phyloP scores from a whole-genome alignment of 2,888 invertebrate genomes.

The Xestia xanthographa region DNA sequence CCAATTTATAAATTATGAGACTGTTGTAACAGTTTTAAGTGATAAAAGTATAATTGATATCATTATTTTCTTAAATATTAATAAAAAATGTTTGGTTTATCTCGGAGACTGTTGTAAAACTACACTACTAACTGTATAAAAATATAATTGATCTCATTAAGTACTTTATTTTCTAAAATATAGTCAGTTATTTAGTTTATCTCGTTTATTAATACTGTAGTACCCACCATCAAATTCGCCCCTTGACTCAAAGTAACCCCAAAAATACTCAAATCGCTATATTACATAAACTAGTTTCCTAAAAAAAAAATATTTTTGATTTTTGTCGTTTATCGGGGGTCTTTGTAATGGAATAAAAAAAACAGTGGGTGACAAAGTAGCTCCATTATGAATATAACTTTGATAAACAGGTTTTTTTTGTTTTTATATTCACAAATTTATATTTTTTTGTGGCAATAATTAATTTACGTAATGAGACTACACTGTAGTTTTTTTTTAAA shows the following conservation, averaged over 20 bases:
- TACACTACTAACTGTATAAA: too few relatives aligned
- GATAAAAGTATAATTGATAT: too few relatives aligned
- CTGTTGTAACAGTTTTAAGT: too few relatives aligned
- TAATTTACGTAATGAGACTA: neutral
- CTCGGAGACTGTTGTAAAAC: too few relatives aligned
- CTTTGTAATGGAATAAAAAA: neutral
- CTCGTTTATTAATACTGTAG: too few relatives aligned
- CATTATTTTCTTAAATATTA: too few relatives aligned
- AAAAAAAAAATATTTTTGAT: neutral
- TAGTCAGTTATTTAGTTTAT: too few relatives aligned
- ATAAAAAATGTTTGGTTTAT: too few relatives aligned
- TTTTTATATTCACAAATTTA: neutral
- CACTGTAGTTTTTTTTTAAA: neutral
- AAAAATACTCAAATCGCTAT: neutral
- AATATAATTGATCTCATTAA: too few relatives aligned
- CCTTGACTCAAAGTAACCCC: neutral
- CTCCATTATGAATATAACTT: neutral
- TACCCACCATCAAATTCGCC: too few relatives aligned
- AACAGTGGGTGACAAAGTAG: neutral
- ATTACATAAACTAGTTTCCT: neutral
- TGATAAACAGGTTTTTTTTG: neutral
- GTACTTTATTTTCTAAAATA: too few relatives aligned
- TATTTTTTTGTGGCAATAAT: constrained; percentile 3
- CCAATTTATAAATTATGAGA: too few relatives aligned
- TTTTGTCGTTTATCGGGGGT: neutral